Evolutionary conservation across 2,113 vertebrate genomes (phyloP).

Genomic region (Hydrochoerus hydrochaeris): DNA sequence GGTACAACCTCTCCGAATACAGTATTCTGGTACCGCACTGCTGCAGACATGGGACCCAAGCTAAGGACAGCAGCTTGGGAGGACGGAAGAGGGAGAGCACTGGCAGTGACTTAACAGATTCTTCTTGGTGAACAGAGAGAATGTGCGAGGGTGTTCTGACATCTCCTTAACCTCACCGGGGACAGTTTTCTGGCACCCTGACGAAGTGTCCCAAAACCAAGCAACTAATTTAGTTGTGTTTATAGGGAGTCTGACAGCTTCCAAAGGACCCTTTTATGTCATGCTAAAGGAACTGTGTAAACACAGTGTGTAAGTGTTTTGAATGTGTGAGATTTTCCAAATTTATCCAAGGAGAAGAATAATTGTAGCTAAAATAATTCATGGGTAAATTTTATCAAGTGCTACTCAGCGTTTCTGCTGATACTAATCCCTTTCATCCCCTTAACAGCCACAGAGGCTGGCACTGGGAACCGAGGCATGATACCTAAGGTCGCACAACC

Average conservation of each 20-base stretch:
- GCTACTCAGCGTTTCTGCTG: neutral
- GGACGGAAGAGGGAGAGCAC: neutral
- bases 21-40: neutral
- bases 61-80: neutral
- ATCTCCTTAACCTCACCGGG: neutral
- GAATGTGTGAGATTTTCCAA: neutral
- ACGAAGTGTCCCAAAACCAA: neutral
- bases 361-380: neutral
- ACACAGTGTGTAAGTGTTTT: neutral
- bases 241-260: neutral
- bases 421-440: neutral
- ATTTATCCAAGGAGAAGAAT: neutral
- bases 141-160: neutral
- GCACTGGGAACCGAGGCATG: neutral
- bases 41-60: neutral
- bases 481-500: neutral
- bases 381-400: neutral
- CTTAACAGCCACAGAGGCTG: neutral
- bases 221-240: neutral
- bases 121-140: neutral
- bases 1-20: neutral
- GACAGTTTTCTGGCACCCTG: neutral
- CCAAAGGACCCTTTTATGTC: neutral
- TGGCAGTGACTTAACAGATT: neutral
- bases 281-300: neutral